A percentile compares a stretch with the other conserved stretches of the same genome.
phyloP scores from a whole-genome alignment of 2,113 vertebrate genomes.

The Barnardius zonarius region DNA sequence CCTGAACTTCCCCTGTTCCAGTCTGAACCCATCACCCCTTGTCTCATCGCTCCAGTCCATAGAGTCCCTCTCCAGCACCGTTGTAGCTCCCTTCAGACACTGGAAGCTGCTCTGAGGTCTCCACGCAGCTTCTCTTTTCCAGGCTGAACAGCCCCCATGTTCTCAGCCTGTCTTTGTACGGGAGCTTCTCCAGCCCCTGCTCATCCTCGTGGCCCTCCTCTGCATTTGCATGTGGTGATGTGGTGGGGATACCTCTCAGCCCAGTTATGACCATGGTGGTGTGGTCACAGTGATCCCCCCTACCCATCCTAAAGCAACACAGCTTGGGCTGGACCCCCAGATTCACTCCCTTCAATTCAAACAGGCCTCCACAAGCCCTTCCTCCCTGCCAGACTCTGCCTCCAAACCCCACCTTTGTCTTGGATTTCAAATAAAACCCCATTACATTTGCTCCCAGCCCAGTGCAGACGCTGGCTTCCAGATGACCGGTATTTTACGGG shows the following conservation, averaged over 20 bases:
- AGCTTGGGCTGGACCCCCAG: neutral
- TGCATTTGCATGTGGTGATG: neutral
- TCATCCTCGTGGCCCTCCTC: neutral
- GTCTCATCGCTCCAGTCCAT: neutral
- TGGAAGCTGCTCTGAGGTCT: neutral
- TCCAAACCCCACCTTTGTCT: neutral
- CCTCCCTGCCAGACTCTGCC: neutral
- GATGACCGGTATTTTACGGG: neutral
- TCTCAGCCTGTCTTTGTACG: neutral
- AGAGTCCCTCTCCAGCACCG: neutral
- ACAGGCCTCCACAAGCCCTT: neutral
- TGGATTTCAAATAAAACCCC: neutral
- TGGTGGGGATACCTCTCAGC: neutral
- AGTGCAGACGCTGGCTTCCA: neutral
- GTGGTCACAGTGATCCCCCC: neutral
- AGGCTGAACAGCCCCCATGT: neutral
- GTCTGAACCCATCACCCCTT: neutral
- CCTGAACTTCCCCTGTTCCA: neutral
- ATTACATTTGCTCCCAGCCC: neutral
- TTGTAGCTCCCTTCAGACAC: neutral
- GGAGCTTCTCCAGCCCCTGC: neutral
- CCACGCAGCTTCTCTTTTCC: neutral
- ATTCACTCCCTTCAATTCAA: neutral
- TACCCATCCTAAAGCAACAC: neutral
- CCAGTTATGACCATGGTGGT: rapidly evolving